phyloP scores from a whole-genome alignment of 2,888 invertebrate species.

The Diplolepis rosae region DNA sequence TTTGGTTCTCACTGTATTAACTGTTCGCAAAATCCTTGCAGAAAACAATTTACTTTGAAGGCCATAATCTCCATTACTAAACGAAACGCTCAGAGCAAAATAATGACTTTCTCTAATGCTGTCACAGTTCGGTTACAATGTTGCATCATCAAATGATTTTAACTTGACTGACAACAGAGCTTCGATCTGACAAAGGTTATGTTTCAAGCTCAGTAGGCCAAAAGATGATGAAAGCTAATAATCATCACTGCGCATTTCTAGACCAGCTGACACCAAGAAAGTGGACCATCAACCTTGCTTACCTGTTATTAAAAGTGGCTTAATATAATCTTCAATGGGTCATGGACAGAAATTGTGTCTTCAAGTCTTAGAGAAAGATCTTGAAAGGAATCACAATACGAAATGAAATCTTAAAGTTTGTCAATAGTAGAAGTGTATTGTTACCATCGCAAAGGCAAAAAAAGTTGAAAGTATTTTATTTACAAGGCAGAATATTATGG shows the following conservation, averaged over 20 bases:
- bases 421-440: too few species aligned
- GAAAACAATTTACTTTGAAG: constrained; percentile 74
- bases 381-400: too few species aligned
- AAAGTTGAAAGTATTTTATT: too few species aligned
- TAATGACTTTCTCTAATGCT: constrained; percentile 71
- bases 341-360: background rate
- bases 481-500: too few species aligned
- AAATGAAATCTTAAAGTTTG: too few species aligned
- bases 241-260: constrained; percentile 21
- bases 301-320: background rate
- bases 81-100: constrained; percentile 66
- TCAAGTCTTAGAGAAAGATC: too few species aligned
- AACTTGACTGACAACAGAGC: constrained; percentile 55
- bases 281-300: background rate
- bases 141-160: constrained; percentile 64
- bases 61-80: constrained; percentile 71
- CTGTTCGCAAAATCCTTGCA: constrained; percentile 54
- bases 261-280: constrained; percentile 10
- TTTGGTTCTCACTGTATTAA: constrained; percentile 1
- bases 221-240: constrained; percentile 49
- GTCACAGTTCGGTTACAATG: constrained; percentile 50
- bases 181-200: constrained; percentile 68
- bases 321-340: background rate
- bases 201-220: constrained; percentile 73
- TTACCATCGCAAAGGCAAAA: too few species aligned